A percentile compares a stretch with the other conserved stretches of the same genome.
phyloP scores from a whole-genome alignment of 2,113 vertebrate genomes.

The Pygoscelis adeliae region DNA sequence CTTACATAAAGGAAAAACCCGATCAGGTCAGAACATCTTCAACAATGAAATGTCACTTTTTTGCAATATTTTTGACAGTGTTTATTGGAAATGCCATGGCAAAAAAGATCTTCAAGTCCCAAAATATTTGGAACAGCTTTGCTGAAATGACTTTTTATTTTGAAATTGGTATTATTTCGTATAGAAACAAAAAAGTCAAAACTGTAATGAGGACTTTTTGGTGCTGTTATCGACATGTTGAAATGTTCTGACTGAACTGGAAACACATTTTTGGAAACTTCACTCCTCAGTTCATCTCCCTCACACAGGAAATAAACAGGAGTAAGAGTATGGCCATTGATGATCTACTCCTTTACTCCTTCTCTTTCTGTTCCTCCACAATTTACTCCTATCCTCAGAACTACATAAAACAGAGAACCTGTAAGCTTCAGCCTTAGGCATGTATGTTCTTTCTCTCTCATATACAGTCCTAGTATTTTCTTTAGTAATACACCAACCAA shows the following conservation, averaged over 20 bases:
- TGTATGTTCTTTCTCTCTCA: background rate
- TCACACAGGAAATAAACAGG: background rate
- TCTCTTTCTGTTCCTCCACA: background rate
- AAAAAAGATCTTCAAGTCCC: background rate
- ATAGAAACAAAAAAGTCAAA: background rate
- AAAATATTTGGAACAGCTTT: background rate
- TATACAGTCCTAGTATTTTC: background rate
- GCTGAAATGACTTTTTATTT: background rate
- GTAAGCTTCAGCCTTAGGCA: background rate
- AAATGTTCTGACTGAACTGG: background rate
- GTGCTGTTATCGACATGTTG: background rate
- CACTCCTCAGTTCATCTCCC: background rate
- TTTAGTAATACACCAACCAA: background rate
- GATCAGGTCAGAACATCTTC: background rate
- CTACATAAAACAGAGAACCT: background rate
- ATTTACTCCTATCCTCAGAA: background rate
- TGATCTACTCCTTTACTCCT: background rate
- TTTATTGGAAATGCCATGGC: background rate
- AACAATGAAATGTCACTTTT: background rate
- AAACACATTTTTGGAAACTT: background rate
- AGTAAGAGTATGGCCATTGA: background rate
- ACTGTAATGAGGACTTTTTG: background rate
- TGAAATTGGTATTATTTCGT: background rate
- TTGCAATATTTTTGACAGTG: background rate
- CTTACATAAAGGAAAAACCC: background rate